A percentile compares a stretch with the other conserved stretches of the same genome.
Conservation (phyloP, 2,888 invertebrate species). For the Lacanobia wlatinum region DNA sequence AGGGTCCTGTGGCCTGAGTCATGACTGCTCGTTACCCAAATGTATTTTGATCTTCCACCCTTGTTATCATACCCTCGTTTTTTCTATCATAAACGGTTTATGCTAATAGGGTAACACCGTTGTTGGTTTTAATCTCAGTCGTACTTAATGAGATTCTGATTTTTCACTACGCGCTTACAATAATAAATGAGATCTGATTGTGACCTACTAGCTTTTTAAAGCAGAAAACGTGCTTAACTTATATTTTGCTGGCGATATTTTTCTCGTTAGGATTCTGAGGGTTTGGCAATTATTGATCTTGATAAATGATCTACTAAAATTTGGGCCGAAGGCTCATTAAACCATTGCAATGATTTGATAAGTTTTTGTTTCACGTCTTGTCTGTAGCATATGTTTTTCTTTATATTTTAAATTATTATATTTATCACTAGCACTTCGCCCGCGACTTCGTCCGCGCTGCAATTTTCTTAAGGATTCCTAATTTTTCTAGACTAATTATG, state of each 20-base stretch:
- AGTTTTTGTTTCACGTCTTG: neutral
- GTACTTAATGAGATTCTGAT: slow-evolving; percentile 48
- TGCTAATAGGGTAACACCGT: slow-evolving; percentile 43
- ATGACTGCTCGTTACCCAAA: slow-evolving; percentile 26
- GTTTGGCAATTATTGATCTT: slow-evolving; percentile 2
- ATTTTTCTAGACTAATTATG: too few relatives aligned
- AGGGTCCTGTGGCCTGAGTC: too few relatives aligned
- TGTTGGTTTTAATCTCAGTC: slow-evolving; percentile 30
- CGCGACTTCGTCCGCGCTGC: too few relatives aligned
- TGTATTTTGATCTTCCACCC: slow-evolving; percentile 15
- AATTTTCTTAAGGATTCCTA: too few relatives aligned
- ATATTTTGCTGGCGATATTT: slow-evolving; percentile 33
- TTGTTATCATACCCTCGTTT: slow-evolving; percentile 25
- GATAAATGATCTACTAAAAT: neutral
- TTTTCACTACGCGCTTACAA: slow-evolving; percentile 32
- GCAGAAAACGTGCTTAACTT: neutral
- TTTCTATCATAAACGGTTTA: slow-evolving; percentile 56
- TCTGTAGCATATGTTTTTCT: too few relatives aligned
- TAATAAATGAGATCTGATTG: slow-evolving; percentile 53
- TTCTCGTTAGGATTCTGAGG: neutral
- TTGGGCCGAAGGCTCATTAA: neutral
- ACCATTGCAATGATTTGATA: neutral
- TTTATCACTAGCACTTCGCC: too few relatives aligned
- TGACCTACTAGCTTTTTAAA: slow-evolving; percentile 24
- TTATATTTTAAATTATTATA: neutral